phyloP scores from a whole-genome alignment of 2,797 vertebrate species.

The Sarcophilus harrisii region DNA sequence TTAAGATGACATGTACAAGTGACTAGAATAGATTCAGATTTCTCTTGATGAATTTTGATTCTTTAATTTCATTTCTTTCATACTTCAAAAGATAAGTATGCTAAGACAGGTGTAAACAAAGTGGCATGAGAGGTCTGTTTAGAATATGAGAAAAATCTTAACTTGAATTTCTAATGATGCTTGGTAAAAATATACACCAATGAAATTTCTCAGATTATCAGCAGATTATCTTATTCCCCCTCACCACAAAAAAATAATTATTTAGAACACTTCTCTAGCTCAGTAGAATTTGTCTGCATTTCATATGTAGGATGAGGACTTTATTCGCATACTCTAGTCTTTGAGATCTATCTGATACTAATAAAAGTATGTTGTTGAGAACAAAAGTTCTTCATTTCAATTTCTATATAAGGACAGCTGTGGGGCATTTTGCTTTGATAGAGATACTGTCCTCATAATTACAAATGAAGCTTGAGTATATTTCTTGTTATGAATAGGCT shows the following conservation, averaged over 20 bases:
- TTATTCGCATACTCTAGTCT: conserved; percentile 52
- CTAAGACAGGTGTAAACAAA: conserved; percentile 11
- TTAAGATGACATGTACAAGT: background rate
- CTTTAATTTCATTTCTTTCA: background rate
- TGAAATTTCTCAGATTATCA: conserved; percentile 47
- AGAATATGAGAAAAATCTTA: conserved; percentile 4
- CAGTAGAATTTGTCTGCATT: conserved; percentile 35
- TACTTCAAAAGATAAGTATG: background rate
- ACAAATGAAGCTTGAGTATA: conserved; percentile 35
- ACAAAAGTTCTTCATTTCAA: conserved; percentile 45
- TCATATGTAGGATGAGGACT: conserved; percentile 48
- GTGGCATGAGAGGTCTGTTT: background rate
- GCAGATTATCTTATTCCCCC: conserved; percentile 25
- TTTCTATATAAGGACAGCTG: conserved; percentile 73
- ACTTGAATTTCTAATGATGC: conserved; percentile 3
- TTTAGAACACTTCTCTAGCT: conserved; percentile 38
- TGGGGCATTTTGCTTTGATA: conserved; percentile 66
- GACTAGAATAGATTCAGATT: background rate
- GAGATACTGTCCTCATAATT: conserved; percentile 45
- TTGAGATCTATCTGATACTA: conserved; percentile 53
- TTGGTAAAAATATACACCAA: conserved; percentile 12
- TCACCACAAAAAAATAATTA: background rate
- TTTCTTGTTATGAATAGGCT: conserved; percentile 25
- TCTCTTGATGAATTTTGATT: background rate
- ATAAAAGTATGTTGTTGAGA: conserved; percentile 67